These are phyloP conservation scores for Anguilla rostrata DNA, from an alignment of 2,113 vertebrate species.

Conservation along the genomic window DNA sequence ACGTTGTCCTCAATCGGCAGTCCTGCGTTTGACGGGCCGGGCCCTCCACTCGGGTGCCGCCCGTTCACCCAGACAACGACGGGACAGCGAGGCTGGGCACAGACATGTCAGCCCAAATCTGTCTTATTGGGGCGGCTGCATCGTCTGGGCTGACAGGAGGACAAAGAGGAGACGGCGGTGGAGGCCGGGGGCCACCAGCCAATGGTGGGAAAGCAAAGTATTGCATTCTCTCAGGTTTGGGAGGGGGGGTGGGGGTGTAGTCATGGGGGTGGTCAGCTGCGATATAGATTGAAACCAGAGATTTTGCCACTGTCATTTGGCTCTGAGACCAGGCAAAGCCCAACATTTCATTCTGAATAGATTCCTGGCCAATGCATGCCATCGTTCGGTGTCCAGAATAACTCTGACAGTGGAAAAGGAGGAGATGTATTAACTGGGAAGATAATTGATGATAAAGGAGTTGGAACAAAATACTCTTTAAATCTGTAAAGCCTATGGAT, in stretches of 20 bases:
- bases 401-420: background rate
- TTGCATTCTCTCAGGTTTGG: background rate
- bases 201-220: background rate
- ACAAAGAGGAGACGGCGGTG: background rate
- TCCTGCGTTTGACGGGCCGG: background rate
- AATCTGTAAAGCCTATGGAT: background rate
- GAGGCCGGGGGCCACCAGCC: background rate
- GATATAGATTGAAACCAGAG: conserved; percentile 33
- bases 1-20: background rate
- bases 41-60: conserved; percentile 17
- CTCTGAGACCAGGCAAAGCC: background rate
- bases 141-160: background rate
- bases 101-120: conserved; percentile 28
- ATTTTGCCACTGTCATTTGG: background rate
- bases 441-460: background rate
- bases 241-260: background rate
- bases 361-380: background rate
- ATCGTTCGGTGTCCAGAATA: background rate
- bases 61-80: conserved; percentile 32
- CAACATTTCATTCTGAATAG: background rate
- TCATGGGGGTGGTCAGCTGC: conserved; percentile 36
- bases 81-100: conserved; percentile 32
- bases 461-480: background rate
- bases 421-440: background rate
- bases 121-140: background rate